Conservation (phyloP, 2,113 vertebrate species). For the Eudyptes chrysolophus region DNA sequence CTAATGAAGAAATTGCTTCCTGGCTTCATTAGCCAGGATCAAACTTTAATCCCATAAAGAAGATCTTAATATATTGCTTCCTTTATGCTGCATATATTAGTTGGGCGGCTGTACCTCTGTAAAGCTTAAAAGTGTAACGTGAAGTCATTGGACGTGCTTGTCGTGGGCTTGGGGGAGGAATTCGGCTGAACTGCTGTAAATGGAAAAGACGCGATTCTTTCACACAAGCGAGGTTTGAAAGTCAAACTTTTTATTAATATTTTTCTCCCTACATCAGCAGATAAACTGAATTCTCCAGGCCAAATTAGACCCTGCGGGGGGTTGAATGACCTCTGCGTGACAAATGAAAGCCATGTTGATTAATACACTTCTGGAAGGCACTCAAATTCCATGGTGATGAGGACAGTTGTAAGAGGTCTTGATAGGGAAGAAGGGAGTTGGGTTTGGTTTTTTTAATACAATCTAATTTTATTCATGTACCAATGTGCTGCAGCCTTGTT, state of each 20-base stretch:
- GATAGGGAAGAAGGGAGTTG: not conserved
- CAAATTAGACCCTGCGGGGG: not conserved
- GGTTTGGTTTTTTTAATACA: not conserved
- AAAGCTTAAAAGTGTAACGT: not conserved
- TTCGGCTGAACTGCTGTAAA: not conserved
- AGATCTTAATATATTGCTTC: not conserved
- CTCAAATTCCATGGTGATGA: slow-evolving; percentile 25
- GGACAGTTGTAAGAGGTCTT: not conserved
- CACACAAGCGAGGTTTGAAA: not conserved
- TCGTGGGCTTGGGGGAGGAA: not conserved
- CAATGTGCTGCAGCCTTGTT: not conserved
- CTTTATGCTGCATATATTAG: not conserved
- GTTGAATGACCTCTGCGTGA: not conserved
- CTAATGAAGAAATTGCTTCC: not conserved
- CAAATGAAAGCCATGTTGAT: slow-evolving; percentile 12
- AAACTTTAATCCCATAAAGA: not conserved
- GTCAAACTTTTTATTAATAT: slow-evolving; percentile 4
- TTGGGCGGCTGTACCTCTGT: not conserved
- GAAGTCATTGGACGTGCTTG: not conserved
- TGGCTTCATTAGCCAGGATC: not conserved
- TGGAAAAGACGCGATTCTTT: not conserved
- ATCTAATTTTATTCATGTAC: rapidly evolving
- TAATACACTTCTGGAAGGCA: slow-evolving; percentile 9
- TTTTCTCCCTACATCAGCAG: slow-evolving; percentile 9
- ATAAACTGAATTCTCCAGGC: not conserved